phyloP scores from a whole-genome alignment of 2,888 invertebrate genomes.

The Trachelus troglodyta region DNA sequence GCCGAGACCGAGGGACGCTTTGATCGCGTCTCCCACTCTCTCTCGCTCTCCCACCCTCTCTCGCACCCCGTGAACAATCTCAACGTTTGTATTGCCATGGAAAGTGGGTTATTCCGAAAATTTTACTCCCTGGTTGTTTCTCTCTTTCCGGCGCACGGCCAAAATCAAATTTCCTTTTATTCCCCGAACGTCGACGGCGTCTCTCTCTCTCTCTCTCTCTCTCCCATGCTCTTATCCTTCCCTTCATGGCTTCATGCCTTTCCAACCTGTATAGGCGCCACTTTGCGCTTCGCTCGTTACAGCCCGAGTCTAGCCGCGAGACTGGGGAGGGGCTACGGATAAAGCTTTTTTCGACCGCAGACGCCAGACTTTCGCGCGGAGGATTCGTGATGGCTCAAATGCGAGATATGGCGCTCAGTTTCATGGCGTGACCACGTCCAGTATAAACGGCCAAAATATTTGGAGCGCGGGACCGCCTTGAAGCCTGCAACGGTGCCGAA shows the following conservation, averaged over 20 bases:
- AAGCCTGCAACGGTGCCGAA: no score
- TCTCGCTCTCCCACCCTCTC: not conserved
- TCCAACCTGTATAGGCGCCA: not conserved
- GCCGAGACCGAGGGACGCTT: slow-evolving; percentile 39
- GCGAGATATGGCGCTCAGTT: no score
- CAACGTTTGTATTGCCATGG: slow-evolving; percentile 42
- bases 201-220: not conserved
- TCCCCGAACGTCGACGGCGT: no score
- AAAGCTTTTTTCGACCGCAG: no score
- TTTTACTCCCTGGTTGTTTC: slow-evolving; percentile 16
- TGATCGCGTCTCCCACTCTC: slow-evolving; percentile 34
- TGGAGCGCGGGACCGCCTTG: no score
- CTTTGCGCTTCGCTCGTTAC: slow-evolving; percentile 1
- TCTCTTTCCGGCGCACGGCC: slow-evolving; percentile 8
- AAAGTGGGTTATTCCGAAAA: slow-evolving; percentile 41
- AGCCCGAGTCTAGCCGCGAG: not conserved
- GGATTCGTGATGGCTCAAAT: no score
- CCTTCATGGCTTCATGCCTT: no score
- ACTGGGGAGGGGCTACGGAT: slow-evolving; percentile 1
- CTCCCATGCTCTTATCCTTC: no score
- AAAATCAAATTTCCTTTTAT: slow-evolving; percentile 9
- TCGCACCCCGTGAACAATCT: slow-evolving; percentile 21
- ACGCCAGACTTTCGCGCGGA: no score
- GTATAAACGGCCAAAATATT: no score
- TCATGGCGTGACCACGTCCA: no score